Percentiles rank a stretch among this genome's conserved stretches.
Conservation (phyloP, 2,113 vertebrate species). For the Haliaeetus leucogaster region DNA sequence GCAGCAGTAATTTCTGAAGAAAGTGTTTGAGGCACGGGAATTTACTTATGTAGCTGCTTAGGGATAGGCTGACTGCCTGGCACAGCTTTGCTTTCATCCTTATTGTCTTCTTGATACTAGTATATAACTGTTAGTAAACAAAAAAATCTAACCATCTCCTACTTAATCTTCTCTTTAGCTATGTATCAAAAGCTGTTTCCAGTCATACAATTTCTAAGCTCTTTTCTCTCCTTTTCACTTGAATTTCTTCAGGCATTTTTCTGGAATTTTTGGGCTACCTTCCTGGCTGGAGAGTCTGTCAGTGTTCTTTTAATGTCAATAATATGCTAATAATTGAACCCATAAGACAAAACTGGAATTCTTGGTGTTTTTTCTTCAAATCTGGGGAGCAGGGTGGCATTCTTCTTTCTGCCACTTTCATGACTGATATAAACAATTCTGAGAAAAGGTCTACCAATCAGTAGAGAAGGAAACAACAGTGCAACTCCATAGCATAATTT, state of each 20-base stretch:
- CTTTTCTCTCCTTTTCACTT: background rate
- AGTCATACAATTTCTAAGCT: background rate
- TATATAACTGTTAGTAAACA: background rate
- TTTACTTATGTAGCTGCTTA: background rate
- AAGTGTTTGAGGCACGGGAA: background rate
- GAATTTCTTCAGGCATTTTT: background rate
- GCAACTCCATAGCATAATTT: background rate
- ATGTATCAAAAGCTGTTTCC: background rate
- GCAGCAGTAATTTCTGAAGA: background rate
- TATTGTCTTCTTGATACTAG: background rate
- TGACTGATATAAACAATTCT: constrained; percentile 3
- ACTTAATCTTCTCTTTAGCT: background rate
- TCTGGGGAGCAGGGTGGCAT: background rate
- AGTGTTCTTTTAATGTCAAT: background rate
- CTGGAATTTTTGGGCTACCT: background rate
- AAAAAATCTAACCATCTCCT: background rate
- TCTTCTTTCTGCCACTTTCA: background rate
- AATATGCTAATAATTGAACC: background rate
- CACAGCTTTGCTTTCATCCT: background rate
- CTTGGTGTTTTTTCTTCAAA: background rate
- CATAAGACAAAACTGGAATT: background rate
- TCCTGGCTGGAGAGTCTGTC: background rate
- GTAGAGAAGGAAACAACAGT: background rate
- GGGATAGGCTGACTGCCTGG: background rate
- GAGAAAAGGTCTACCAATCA: background rate